phyloP scores from a whole-genome alignment of 2,888 invertebrate species.

The Drosophila stalkeri region DNA sequence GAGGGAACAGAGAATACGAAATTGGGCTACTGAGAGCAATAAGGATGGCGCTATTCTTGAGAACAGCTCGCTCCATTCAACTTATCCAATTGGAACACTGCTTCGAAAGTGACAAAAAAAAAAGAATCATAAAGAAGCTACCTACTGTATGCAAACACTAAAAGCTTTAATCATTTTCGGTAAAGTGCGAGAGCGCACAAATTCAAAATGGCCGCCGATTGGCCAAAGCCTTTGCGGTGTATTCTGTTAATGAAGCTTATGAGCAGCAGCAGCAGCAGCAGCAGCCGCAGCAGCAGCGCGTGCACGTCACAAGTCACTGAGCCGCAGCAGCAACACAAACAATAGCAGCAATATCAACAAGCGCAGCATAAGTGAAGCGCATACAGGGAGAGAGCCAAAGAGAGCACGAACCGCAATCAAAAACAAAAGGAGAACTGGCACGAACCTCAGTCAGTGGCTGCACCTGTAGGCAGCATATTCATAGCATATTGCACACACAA shows the following conservation, averaged over 20 bases:
- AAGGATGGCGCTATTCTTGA: not conserved
- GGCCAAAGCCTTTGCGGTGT: constrained; percentile 44
- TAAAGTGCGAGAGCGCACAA: constrained; percentile 28
- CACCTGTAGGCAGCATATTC: constrained; percentile 68
- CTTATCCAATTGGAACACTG: constrained; percentile 12
- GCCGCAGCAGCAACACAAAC: constrained; percentile 60
- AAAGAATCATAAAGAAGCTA: not conserved
- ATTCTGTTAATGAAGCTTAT: constrained; percentile 76
- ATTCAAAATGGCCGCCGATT: constrained; percentile 59
- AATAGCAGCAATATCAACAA: constrained; percentile 43
- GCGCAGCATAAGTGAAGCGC: constrained; percentile 72
- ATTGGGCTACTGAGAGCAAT: constrained; percentile 5
- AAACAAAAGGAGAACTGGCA: constrained; percentile 68
- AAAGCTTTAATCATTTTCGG: constrained; percentile 29
- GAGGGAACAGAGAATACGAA: not conserved
- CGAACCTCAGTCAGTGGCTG: constrained; percentile 70
- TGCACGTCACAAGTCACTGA: constrained; percentile 77
- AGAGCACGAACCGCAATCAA: constrained; percentile 46
- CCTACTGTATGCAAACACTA: constrained; percentile 3
- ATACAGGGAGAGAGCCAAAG: constrained; percentile 26
- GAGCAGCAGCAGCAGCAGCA: constrained; percentile 72
- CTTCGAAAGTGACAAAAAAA: constrained; percentile 32
- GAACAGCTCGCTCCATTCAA: constrained; percentile 14
- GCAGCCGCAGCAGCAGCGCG: constrained; percentile 63
- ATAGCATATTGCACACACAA: constrained; percentile 43